These are phyloP conservation scores for Rhinolophus ferrumequinum DNA, from an alignment of 2,113 vertebrate species.

Conservation along the genomic window DNA sequence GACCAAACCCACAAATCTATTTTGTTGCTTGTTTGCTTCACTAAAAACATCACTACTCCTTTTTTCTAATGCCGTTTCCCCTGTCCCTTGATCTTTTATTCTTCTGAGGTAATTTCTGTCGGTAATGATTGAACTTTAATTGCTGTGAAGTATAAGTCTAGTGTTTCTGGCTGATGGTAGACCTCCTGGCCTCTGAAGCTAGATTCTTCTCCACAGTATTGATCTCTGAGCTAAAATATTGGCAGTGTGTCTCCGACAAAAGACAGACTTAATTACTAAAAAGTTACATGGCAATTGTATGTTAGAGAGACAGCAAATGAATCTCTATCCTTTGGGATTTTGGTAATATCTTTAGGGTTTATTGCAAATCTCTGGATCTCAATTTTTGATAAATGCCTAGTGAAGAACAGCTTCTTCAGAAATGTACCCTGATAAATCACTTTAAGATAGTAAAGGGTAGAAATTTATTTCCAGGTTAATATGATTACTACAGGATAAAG, in stretches of 20 bases:
- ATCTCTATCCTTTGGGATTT: background rate
- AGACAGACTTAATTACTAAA: background rate
- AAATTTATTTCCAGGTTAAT: background rate
- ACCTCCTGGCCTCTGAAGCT: background rate
- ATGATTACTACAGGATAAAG: background rate
- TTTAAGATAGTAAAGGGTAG: background rate
- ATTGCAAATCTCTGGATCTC: background rate
- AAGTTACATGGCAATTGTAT: background rate
- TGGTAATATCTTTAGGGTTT: background rate
- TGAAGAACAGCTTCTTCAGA: background rate
- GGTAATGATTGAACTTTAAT: background rate
- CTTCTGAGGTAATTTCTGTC: background rate
- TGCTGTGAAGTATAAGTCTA: background rate
- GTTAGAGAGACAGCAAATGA: background rate
- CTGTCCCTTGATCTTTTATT: background rate
- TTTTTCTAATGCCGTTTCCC: background rate
- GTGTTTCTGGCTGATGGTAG: background rate
- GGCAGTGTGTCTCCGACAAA: background rate
- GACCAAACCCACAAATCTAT: background rate
- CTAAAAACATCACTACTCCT: background rate
- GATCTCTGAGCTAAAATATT: background rate
- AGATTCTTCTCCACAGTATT: background rate
- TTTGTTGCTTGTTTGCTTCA: background rate
- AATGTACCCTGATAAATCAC: background rate
- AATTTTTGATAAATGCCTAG: background rate